Base-by-base conservation (phyloP, 2,113 vertebrate species). In the Ictidomys tridecemlineatus region DNA sequence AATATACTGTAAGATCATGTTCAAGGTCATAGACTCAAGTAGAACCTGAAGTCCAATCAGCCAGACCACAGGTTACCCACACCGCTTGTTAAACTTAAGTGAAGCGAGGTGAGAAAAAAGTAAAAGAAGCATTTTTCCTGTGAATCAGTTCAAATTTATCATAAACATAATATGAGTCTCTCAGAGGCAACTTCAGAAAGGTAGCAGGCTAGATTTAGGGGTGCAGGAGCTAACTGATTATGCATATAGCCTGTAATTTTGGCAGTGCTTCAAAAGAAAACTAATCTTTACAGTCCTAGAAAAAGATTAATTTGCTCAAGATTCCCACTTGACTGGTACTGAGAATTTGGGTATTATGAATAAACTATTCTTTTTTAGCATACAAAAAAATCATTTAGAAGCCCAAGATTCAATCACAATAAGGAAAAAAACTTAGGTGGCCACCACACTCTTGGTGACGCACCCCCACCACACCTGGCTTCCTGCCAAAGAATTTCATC, bases 371-470 rank as follows among this genome's bases (percentile, higher is more conserved):
- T 17, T 86, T 91, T 82, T 85, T 28, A 90, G 45, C 20, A 78
- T 8, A 70, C 34, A 94, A 2, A 97, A 67, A 85, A 95, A 74
- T 61, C 65, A 92, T 74, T 88, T 73, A 65, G 4, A 93, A 89
- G 56, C 58, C 53, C 70, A 83, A 80, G 4, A 94, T 72, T 95
- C 34, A 85, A 79, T 2, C 18, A 32, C 18, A 45, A 45, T 67
- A 89, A 56, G 92, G 51, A 63, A 65, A 88, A 74, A 89, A 65
- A 24, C 11, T 48, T 63, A 58, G 5, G 45, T 42, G 18, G 30
- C 48, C 76, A 89, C 2, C 85, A 89, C 2, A 86, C 2, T 95
- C 74, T 53, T 70, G 48, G 39, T 77, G 34, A 94, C n/a, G 74
- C 48, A 39, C 30, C 34, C 42, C 82, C 63, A 69, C 18, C 17